phyloP scores from a whole-genome alignment of 2,797 vertebrate genomes.

The Sebastiscus tertius region DNA sequence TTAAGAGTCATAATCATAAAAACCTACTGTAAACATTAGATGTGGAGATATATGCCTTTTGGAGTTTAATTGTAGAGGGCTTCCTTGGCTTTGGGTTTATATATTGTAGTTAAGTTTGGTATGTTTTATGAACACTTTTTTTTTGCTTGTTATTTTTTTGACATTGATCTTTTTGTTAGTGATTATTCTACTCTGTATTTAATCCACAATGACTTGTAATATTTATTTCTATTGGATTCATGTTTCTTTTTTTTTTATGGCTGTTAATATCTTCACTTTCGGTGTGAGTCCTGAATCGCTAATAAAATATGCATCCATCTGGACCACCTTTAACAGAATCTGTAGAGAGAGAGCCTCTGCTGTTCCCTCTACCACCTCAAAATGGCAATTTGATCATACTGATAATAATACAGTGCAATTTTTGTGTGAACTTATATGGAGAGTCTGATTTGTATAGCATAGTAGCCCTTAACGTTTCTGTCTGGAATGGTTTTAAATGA shows the following conservation, averaged over 20 bases:
- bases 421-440: slow-evolving; percentile 51
- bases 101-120: slow-evolving; percentile 80
- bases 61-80: slow-evolving; percentile 78
- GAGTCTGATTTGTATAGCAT: slow-evolving; percentile 51
- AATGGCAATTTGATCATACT: slow-evolving; percentile 60
- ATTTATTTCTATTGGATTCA: slow-evolving; percentile 91
- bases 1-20: slow-evolving; percentile 60
- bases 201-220: slow-evolving; percentile 84
- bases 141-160: slow-evolving; percentile 72
- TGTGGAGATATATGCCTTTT: slow-evolving; percentile 86
- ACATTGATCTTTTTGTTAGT: slow-evolving; percentile 74
- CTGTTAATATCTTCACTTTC: slow-evolving; percentile 68
- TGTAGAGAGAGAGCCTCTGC: slow-evolving; percentile 20
- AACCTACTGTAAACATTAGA: slow-evolving; percentile 60
- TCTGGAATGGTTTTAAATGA: slow-evolving; percentile 77
- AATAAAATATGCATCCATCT: slow-evolving; percentile 65
- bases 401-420: slow-evolving; percentile 73
- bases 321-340: slow-evolving; percentile 54
- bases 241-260: slow-evolving; percentile 67
- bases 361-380: slow-evolving; percentile 26
- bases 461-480: slow-evolving; percentile 62
- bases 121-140: slow-evolving; percentile 73
- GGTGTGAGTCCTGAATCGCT: slow-evolving; percentile 52
- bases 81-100: slow-evolving; percentile 81
- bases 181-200: slow-evolving; percentile 81